Percentiles rank a stretch among this genome's conserved stretches.
phyloP scores from a whole-genome alignment of 2,113 vertebrate genomes.

The Nibea albiflora region DNA sequence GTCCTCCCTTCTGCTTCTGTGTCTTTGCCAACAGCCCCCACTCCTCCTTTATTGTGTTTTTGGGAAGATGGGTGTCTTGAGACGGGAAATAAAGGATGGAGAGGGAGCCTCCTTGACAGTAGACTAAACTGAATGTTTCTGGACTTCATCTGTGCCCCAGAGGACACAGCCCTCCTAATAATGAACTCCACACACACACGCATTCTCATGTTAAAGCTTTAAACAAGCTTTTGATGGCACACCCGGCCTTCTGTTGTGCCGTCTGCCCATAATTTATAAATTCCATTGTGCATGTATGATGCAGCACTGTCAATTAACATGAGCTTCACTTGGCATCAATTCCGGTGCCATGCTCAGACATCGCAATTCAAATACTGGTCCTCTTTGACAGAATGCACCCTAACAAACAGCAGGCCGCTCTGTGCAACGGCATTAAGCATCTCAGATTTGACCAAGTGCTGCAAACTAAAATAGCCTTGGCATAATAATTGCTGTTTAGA shows the following conservation, averaged over 20 bases:
- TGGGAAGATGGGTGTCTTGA: slow-evolving; percentile 62
- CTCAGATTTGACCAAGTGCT: slow-evolving; percentile 38
- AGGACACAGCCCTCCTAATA: slow-evolving; percentile 56
- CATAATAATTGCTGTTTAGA: slow-evolving; percentile 39
- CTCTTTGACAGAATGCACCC: slow-evolving; percentile 28
- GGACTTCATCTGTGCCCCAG: slow-evolving; percentile 77
- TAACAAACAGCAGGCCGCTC: slow-evolving; percentile 7
- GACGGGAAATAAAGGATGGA: slow-evolving; percentile 69
- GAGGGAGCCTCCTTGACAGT: slow-evolving; percentile 68
- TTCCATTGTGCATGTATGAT: slow-evolving; percentile 13
- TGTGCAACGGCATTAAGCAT: slow-evolving; percentile 26
- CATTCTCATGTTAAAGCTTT: slow-evolving; percentile 32
- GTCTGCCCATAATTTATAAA: slow-evolving; percentile 43
- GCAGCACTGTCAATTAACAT: slow-evolving; percentile 17
- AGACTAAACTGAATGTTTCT: slow-evolving; percentile 73
- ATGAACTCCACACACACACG: slow-evolving; percentile 63
- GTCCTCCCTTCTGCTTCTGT: slow-evolving; percentile 52
- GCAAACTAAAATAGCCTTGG: slow-evolving; percentile 39
- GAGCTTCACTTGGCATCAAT: slow-evolving; percentile 23
- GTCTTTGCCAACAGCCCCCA: slow-evolving; percentile 55
- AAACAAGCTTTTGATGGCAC: slow-evolving; percentile 43
- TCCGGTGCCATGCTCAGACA: slow-evolving; percentile 19
- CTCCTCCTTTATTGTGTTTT: slow-evolving; percentile 68
- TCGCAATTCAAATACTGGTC: slow-evolving; percentile 18
- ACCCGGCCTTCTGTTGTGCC: slow-evolving; percentile 29